Evolutionary conservation across 2,888 invertebrate species (phyloP).

Genomic region (Didymodactylos carnosus): DNA sequence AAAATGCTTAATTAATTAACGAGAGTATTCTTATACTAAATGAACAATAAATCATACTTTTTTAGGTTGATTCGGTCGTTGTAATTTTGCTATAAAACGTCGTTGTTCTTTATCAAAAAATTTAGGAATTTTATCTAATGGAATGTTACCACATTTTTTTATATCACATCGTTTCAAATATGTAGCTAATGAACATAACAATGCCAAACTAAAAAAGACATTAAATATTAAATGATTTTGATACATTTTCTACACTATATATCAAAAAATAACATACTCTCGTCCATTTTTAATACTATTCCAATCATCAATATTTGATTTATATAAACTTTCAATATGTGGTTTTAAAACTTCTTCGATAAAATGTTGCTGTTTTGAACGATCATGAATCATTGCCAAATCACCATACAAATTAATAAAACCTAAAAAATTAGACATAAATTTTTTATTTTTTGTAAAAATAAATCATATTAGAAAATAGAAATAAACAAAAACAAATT

Average conservation of each 20-base stretch:
- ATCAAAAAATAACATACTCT: too few relatives aligned
- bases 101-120: constrained; percentile 6
- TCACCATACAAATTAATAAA: too few relatives aligned
- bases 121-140: constrained; percentile 11
- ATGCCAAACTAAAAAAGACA: constrained; percentile 1
- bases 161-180: constrained; percentile 3
- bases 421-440: too few relatives aligned
- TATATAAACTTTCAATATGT: not conserved
- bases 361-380: not conserved
- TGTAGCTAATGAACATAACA: constrained; percentile 8
- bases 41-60: too few relatives aligned
- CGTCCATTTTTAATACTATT: not conserved
- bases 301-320: not conserved
- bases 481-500: too few relatives aligned
- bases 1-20: too few relatives aligned
- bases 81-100: not conserved
- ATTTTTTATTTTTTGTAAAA: too few relatives aligned
- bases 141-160: constrained; percentile 7
- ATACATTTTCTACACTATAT: too few relatives aligned
- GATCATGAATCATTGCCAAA: too few relatives aligned
- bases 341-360: not conserved
- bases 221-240: too few relatives aligned
- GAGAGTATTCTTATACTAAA: too few relatives aligned
- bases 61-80: not conserved
- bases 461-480: not conserved